A percentile compares a stretch with the other conserved stretches of the same genome.
Conservation (phyloP, 1,140 invertebrate species). For the Drosophila kikkawai region DNA sequence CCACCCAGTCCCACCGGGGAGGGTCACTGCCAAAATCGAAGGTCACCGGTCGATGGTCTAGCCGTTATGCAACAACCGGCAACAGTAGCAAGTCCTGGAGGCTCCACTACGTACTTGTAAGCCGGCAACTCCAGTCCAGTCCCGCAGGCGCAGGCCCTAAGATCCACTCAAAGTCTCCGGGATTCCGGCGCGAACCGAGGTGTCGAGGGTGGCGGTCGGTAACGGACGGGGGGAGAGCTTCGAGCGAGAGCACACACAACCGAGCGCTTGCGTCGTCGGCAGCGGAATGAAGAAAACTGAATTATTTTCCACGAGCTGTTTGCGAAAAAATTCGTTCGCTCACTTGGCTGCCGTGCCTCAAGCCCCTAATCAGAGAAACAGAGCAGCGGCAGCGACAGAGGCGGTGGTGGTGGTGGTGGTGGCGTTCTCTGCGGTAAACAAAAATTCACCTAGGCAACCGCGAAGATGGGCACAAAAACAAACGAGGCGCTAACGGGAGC, state of each 20-base stretch:
- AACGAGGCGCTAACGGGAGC: slow-evolving; percentile 24
- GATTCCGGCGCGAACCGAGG: slow-evolving; percentile 22
- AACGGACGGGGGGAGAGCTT: slow-evolving; percentile 13
- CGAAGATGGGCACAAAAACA: slow-evolving; percentile 64
- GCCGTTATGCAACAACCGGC: slow-evolving; percentile 45
- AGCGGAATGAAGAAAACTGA: slow-evolving; percentile 81
- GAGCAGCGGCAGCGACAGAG: slow-evolving; percentile 6
- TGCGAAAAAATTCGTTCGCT: slow-evolving; percentile 54
- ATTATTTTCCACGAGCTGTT: slow-evolving; percentile 73
- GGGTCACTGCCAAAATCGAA: slow-evolving; percentile 59
- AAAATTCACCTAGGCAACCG: slow-evolving; percentile 70
- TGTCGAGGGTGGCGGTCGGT: not conserved
- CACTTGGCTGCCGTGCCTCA: slow-evolving; percentile 51
- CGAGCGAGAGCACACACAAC: slow-evolving; percentile 52
- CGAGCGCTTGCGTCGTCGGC: slow-evolving; percentile 77
- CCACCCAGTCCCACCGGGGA: slow-evolving; percentile 2
- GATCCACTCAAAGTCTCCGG: slow-evolving; percentile 39
- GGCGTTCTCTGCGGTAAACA: slow-evolving; percentile 70
- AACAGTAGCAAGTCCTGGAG: not conserved
- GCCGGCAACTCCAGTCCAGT: slow-evolving; percentile 43
- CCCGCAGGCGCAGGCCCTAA: slow-evolving; percentile 12
- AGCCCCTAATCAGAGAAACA: slow-evolving; percentile 45
- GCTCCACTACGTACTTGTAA: slow-evolving; percentile 36
- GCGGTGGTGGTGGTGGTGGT: not conserved
- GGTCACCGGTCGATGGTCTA: slow-evolving; percentile 28